Percentiles rank a stretch among this genome's conserved stretches.
These are phyloP conservation scores for Callocephalon fimbriatum DNA, from an alignment of 2,113 vertebrate genomes.

Conservation along the genomic window DNA sequence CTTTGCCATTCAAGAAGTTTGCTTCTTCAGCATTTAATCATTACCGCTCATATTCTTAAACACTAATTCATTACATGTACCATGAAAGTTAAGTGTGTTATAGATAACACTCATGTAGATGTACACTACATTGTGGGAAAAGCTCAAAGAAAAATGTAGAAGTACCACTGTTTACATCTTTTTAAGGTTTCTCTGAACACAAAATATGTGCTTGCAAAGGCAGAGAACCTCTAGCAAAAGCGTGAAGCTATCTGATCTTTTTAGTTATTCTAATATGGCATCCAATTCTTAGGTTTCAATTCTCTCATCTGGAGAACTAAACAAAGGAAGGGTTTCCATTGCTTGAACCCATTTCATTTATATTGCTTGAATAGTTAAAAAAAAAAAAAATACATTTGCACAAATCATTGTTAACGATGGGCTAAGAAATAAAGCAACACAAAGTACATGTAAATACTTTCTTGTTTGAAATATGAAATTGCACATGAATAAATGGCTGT, in stretches of 20 bases:
- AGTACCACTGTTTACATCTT: background rate
- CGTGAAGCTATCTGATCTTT: background rate
- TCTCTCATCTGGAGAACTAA: background rate
- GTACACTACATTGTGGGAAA: rapidly evolving
- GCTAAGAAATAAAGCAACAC: background rate
- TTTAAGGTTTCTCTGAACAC: background rate
- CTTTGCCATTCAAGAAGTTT: background rate
- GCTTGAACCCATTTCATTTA: background rate
- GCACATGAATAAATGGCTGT: background rate
- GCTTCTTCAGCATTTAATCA: background rate
- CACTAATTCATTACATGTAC: background rate
- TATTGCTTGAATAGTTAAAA: background rate
- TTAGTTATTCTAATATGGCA: background rate
- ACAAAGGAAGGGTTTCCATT: background rate
- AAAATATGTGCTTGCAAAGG: background rate
- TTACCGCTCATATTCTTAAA: background rate
- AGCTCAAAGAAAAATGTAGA: background rate
- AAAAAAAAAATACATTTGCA: background rate
- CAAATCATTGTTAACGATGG: background rate
- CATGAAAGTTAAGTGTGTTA: background rate
- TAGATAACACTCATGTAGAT: background rate
- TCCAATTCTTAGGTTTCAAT: background rate
- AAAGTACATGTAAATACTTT: background rate
- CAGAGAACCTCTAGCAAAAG: background rate
- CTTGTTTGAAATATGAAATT: background rate